Evolutionary conservation across 2,797 vertebrate genomes (phyloP).

Genomic region (Nyctibius grandis): DNA sequence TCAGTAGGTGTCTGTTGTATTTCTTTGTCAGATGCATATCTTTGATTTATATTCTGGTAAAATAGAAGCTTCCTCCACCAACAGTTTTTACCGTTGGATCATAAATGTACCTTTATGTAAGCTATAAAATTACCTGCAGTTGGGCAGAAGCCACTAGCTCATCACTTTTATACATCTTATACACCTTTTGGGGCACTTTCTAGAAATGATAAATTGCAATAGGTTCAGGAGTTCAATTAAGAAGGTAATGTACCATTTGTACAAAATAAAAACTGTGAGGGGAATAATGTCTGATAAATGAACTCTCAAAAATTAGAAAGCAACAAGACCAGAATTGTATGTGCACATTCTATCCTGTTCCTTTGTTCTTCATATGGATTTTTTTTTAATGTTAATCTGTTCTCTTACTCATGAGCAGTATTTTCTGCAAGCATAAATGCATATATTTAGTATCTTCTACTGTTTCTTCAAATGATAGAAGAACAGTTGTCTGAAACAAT

Average conservation of each 20-base stretch:
- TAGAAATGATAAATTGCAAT: neutral
- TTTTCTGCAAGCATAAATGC: neutral
- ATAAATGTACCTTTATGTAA: slow-evolving; percentile 32
- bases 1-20: neutral
- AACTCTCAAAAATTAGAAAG: neutral
- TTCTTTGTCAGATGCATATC: neutral
- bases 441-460: neutral
- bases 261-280: neutral
- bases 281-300: neutral
- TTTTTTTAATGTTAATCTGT: neutral
- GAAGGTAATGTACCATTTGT: neutral
- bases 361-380: neutral
- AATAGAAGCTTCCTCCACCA: neutral
- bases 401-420: neutral
- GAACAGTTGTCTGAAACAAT: neutral
- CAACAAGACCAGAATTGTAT: neutral
- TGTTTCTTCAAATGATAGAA: neutral
- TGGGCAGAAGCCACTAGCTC: neutral
- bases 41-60: slow-evolving; percentile 24
- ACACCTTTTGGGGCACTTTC: neutral
- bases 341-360: neutral
- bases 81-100: neutral
- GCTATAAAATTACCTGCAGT: slow-evolving; percentile 2
- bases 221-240: neutral
- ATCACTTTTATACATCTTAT: neutral